A percentile compares a stretch with the other conserved stretches of the same genome.
phyloP scores from a whole-genome alignment of 2,113 vertebrate genomes.

The Chitala chitala region DNA sequence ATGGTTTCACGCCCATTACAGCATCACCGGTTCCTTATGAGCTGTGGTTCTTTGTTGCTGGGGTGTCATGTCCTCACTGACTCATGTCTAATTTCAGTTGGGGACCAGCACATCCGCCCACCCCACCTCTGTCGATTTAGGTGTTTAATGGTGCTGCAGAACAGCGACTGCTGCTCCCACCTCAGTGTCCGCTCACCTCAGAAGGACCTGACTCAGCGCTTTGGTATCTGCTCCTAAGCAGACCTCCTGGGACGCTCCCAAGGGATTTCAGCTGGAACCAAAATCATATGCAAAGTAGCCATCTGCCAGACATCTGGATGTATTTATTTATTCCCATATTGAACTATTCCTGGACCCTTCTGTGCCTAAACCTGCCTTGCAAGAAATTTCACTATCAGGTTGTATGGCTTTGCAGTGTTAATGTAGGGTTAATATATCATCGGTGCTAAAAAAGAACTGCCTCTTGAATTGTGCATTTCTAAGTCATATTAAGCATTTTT shows the following conservation, averaged over 20 bases:
- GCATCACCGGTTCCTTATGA: slow-evolving; percentile 32
- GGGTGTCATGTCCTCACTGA: slow-evolving; percentile 23
- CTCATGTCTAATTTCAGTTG: not conserved
- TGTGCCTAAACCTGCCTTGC: not conserved
- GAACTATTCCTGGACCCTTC: not conserved
- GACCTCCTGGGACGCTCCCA: not conserved
- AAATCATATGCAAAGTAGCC: not conserved
- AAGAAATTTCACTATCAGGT: not conserved
- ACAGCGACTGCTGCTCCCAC: no score
- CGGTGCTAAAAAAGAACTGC: no score
- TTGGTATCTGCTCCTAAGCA: not conserved
- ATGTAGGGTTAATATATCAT: no score
- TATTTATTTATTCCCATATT: not conserved
- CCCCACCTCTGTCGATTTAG: no score
- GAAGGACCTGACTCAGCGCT: not conserved
- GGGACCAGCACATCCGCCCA: no score
- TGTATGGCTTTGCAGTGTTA: not conserved
- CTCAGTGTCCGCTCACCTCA: not conserved
- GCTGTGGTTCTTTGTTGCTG: slow-evolving; percentile 31
- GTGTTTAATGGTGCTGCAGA: not conserved
- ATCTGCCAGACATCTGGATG: not conserved
- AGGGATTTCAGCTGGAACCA: not conserved
- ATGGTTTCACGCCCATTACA: slow-evolving; percentile 20
- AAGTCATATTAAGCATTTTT: no score
- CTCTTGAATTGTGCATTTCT: no score